Conservation (phyloP, 2,888 invertebrate species). For the Dusona sp. region DNA sequence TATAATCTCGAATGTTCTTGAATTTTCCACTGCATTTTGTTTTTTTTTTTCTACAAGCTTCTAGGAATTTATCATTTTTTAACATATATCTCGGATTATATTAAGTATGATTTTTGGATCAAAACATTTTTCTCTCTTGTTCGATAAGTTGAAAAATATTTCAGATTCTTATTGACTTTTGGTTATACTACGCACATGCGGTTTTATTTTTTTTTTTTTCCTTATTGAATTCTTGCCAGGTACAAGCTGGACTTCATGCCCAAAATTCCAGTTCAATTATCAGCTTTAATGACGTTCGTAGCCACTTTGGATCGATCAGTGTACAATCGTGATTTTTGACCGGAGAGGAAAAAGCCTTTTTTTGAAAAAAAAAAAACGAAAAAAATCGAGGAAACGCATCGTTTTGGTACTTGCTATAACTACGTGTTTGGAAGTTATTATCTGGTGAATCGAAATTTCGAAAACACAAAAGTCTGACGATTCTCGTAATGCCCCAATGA, state of each 20-base stretch:
- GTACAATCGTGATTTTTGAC: conserved; percentile 51
- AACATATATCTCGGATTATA: neutral
- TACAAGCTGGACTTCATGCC: conserved; percentile 76
- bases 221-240: conserved; percentile 63
- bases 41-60: neutral
- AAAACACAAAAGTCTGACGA: conserved; percentile 38
- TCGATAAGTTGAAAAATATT: neutral
- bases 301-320: conserved; percentile 68
- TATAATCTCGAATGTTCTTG: neutral
- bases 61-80: neutral
- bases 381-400: conserved; percentile 20
- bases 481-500: conserved; percentile 76
- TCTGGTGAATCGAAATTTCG: conserved; percentile 33
- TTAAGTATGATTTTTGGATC: neutral
- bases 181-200: neutral
- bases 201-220: neutral
- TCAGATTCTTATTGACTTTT: neutral
- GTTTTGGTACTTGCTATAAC: neutral
- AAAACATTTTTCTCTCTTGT: neutral
- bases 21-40: neutral
- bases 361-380: conserved; percentile 37
- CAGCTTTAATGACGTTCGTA: conserved; percentile 72
- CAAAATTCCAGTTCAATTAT: conserved; percentile 79
- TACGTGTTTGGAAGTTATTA: conserved; percentile 1
- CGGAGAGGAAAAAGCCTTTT: conserved; percentile 30